phyloP scores from a whole-genome alignment of 1,140 invertebrate genomes.

The Ooceraea biroi region DNA sequence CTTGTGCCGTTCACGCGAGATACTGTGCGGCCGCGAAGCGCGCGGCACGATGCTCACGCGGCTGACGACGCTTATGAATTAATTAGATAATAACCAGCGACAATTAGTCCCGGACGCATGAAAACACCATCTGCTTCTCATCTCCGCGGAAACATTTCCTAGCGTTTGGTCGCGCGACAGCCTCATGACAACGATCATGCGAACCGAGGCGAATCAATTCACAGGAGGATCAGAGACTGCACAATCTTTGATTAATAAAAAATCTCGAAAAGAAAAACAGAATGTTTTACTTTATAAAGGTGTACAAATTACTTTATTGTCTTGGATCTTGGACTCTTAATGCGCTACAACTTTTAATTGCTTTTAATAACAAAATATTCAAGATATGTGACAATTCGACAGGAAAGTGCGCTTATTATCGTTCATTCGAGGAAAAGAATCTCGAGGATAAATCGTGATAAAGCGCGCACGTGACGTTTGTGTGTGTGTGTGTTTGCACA shows the following conservation, averaged over 20 bases:
- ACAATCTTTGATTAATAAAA: too few relatives aligned
- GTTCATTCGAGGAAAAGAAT: neutral
- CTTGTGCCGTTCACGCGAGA: slow-evolving; percentile 62
- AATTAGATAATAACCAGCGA: slow-evolving; percentile 81
- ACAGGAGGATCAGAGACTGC: too few relatives aligned
- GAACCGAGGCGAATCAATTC: neutral
- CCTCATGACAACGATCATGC: neutral
- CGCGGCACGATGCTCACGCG: slow-evolving; percentile 54
- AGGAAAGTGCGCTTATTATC: neutral
- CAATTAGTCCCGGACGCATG: slow-evolving; percentile 77
- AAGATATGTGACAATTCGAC: neutral
- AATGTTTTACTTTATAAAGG: too few relatives aligned
- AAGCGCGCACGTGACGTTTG: too few relatives aligned
- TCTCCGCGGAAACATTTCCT: slow-evolving; percentile 71
- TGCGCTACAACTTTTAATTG: too few relatives aligned
- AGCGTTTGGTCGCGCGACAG: neutral
- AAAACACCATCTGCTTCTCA: slow-evolving; percentile 81
- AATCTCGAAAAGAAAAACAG: too few relatives aligned
- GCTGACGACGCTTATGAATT: slow-evolving; percentile 78
- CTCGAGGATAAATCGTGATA: slow-evolving; percentile 24
- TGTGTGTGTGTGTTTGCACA: slow-evolving; percentile 12
- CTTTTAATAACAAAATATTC: neutral
- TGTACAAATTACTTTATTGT: too few relatives aligned
- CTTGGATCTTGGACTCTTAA: too few relatives aligned
- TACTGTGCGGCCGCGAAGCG: slow-evolving; percentile 44